Evolutionary conservation across 2,113 vertebrate genomes (phyloP), one percentile per base, ranked within the genome.

Genomic region (Aptenodytes patagonicus): DNA sequence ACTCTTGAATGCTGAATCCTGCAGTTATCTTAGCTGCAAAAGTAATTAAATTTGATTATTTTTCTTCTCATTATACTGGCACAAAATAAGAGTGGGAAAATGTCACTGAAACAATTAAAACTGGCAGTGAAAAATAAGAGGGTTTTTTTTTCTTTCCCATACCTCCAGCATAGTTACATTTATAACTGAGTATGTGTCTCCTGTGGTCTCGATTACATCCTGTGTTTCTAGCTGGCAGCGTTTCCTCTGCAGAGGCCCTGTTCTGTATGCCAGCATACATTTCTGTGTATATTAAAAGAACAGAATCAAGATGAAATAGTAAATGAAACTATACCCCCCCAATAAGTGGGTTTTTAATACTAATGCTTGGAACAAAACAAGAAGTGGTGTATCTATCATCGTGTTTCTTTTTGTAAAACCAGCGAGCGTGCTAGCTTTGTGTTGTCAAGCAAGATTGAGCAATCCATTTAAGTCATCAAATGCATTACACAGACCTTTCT

Each of bases 201-300:
- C 98, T 98, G 98, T 98, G 98, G 98, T 98, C 98, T 98, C 96
- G 86, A 98, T 98, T 98, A 97, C 96, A 98, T 98, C 98, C 97
- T 98, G 98, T 98, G 97, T 97, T 98, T 96, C 96, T 97, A 98
- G 97, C 97, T 98, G 97, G 97, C 97, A 98, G 98, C 91, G 91
- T 98, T 98, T 98, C 98, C 98, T 98, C 96, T 97, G 89, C 91
- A 89, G 98, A 98, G 98, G 97, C 98, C 98, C 95, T 79, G 36
- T 34, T 90, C 96, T 96, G 44, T 94, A 92, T 98, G 97, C 97
- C 96, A 97, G 93, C 69, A 61, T 97, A 77, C 81, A 71, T 95
- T 97, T 96, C 96, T 95, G 79, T 92, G 95, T 92, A 51, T 90
- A 94, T 92, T 93, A 93, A 96, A 94, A 96, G 72, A 96, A 85